Base-by-base conservation (phyloP, 1,140 invertebrate species). In the Probaryconus sp. region DNA sequence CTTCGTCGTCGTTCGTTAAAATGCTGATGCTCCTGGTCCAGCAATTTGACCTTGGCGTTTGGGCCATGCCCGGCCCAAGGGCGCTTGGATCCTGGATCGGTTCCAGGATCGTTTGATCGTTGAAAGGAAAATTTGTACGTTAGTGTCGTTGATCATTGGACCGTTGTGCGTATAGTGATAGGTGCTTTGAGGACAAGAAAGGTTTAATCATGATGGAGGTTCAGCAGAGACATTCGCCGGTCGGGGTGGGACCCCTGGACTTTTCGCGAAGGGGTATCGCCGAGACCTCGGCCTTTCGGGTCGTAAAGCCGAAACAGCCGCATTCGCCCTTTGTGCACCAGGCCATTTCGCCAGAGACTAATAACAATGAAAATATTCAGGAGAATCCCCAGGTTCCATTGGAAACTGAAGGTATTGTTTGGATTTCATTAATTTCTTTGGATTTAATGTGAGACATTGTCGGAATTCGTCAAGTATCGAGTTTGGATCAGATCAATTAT, bases 211-310 rank as follows among this genome's bases (percentile, higher is more conserved):
- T 88, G 86, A 87, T 87, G 85, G 86, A 87, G 77, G 81, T 87
- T 67, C 86, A 88, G 85, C 86, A 87, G 35, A 81, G 85, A 78
- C 86, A 88, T 76, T 88, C 86, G 60, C 85, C 86, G 53, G 85
- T 83, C 43, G 85, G 83, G 70, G 86, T 88, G 47, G 86, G 86
- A 70, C 86, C 86, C 2, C 45, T 88, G 38, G 86, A 88, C 76
- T 88, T 88, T 68, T 88, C 86, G 10, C 79, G 86, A 50, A 78
- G 86, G 35, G 85, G 86, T n/a, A 85, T 85, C 37, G 85, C 86
- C 48, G 86, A 87, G 26, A 83, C 85, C 2, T 88, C 86, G 31
- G 86, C 86, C 1, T 88, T 88, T 51, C 81, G 86, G 2, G 82
- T 88, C 35, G 86, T 88, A 43, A 88, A 87, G 20, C 86, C 86